Evolutionary conservation across 2,797 vertebrate species (phyloP), one percentile per base, ranked within the genome.

Genomic region (Spinus olivaceus): DNA sequence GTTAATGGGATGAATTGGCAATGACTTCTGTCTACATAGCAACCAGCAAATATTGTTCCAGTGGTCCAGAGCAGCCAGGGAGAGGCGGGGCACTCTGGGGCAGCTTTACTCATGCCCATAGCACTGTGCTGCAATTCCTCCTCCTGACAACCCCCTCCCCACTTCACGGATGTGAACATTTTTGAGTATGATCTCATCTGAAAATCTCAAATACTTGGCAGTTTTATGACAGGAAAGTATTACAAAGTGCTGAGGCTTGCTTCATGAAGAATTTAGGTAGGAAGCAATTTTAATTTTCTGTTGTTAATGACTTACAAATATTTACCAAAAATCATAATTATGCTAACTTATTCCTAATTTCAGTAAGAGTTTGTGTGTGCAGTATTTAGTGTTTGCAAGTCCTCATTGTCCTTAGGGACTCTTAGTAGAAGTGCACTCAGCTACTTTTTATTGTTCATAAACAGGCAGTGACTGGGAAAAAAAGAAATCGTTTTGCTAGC

Each of bases 11-110:
- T 81, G 85, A 95, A 76, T 92, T 97, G 97, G 97, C 97, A 97
- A 74, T 69, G 71, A 46, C 15, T 91, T 72, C 73, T 83, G 88
- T 94, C 92, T 90, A 53, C 97, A 93, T 97, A 97, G 97, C 97
- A 98, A 98, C 97, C 88, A 60, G 73, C 86, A 98, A 98, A 98
- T 98, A 98, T 97, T 98, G 92, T 96, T 91, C 33, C 66, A 82
- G 39, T 23, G 60, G 70, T 67, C 14, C 10, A 0, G 16, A 88
- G 95, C 88, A 95, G 81, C 96, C 94, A 91, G 53, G 64, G 81
- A 90, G 93, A 83, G 80, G 37, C 9, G 19, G 78, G 77, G 81
- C 23, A 71, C 46, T 24, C 7, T 44, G 61, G 24, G 30, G 78
- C 85, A 65, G 53, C 54, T 90, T 87, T 91, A 10, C 73, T 95